Conservation (phyloP, 2,888 invertebrate genomes). For the Drosophila testacea region DNA sequence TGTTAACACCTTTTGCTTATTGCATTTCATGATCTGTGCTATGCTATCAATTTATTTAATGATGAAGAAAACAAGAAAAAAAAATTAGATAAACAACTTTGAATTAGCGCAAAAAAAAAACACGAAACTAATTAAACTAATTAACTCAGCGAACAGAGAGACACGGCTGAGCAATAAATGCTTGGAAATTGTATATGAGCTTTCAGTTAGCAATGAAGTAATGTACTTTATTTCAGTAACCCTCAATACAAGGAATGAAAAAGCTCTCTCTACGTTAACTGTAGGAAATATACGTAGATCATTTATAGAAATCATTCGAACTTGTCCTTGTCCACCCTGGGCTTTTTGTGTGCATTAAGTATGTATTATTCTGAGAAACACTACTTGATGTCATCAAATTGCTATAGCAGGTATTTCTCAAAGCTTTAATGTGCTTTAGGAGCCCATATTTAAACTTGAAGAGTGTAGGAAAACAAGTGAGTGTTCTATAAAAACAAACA, state of each 20-base stretch:
- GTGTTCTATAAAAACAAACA: neutral
- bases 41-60: constrained; percentile 28
- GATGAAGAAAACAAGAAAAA: constrained; percentile 1
- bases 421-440: neutral
- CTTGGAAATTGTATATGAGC: neutral
- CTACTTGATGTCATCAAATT: neutral
- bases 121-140: constrained; percentile 46
- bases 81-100: constrained; percentile 5
- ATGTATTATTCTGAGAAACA: too few species aligned
- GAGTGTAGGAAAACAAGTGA: constrained; percentile 4
- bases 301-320: too few species aligned
- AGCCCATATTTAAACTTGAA: too few species aligned
- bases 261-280: too few species aligned
- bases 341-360: too few species aligned
- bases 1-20: constrained; percentile 24
- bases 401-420: neutral
- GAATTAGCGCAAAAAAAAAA: neutral
- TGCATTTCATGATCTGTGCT: constrained; percentile 45
- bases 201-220: neutral
- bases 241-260: too few species aligned
- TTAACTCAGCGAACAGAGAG: constrained; percentile 8
- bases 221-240: too few species aligned
- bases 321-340: too few species aligned
- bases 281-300: too few species aligned
- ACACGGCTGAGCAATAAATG: neutral